Evolutionary conservation across 2,888 invertebrate species (phyloP).

Genomic region (Amiota mariae): DNA sequence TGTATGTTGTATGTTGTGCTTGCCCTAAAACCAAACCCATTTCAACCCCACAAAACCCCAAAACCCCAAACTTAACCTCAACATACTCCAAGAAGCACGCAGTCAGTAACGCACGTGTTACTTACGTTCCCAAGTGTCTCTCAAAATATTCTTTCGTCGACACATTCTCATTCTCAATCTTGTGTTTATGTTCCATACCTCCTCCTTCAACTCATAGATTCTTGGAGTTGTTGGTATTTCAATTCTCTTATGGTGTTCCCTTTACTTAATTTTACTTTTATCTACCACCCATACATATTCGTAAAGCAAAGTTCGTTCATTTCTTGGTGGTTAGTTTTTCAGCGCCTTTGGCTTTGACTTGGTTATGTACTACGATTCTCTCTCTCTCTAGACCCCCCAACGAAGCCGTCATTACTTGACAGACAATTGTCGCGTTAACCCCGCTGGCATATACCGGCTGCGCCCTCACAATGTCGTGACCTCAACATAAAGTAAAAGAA

Average conservation of each 20-base stretch:
- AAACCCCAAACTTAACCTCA: background rate
- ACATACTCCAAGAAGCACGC: conserved; percentile 10
- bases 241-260: background rate
- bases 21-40: background rate
- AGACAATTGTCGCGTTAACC: conserved; percentile 55
- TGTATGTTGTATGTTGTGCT: background rate
- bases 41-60: background rate
- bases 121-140: no score
- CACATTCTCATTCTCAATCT: background rate
- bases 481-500: conserved; percentile 42
- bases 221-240: no score
- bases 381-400: background rate
- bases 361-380: background rate
- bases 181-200: background rate
- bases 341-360: conserved; percentile 29
- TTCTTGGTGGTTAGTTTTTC: conserved; percentile 30
- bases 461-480: conserved; percentile 53
- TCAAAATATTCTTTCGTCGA: no score
- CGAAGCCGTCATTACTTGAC: conserved; percentile 8
- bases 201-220: background rate
- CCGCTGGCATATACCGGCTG: background rate
- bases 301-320: conserved; percentile 25
- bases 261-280: conserved; percentile 20
- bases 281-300: background rate
- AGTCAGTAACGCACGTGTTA: conserved; percentile 11